A percentile compares a stretch with the other conserved stretches of the same genome.
Conservation (phyloP, 2,113 vertebrate species). For the Chaetodon auriga region DNA sequence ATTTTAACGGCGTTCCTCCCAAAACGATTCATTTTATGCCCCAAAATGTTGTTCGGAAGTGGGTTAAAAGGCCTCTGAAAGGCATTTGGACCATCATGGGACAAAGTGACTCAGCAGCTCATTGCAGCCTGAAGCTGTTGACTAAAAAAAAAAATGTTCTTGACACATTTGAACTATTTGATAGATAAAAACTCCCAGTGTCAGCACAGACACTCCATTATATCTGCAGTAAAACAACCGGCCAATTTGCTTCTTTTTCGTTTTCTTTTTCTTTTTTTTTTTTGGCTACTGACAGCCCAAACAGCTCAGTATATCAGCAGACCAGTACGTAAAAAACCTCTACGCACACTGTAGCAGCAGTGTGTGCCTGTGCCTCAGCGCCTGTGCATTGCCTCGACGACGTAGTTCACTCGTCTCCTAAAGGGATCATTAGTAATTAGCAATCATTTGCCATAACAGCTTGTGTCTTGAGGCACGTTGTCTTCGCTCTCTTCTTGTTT, state of each 20-base stretch:
- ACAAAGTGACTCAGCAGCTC: background rate
- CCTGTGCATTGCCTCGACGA: too few species aligned
- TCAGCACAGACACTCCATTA: background rate
- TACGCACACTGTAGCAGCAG: background rate
- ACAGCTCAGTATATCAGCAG: background rate
- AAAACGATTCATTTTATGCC: background rate
- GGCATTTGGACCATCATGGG: background rate
- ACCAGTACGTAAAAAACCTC: background rate
- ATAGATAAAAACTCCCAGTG: background rate
- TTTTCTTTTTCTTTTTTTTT: too few species aligned
- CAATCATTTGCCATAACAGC: background rate
- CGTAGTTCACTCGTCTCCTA: slow-evolving; percentile 9
- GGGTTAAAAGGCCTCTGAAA: background rate
- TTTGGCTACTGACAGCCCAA: too few species aligned
- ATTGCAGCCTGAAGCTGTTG: slow-evolving; percentile 7
- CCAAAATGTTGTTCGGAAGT: background rate
- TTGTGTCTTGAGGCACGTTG: slow-evolving; percentile 52
- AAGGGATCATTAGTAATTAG: slow-evolving; percentile 41
- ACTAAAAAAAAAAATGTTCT: background rate
- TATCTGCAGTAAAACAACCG: slow-evolving; percentile 19
- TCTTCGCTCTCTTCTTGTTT: background rate
- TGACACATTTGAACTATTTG: background rate
- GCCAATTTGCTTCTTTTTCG: too few species aligned
- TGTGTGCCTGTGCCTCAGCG: too few species aligned
- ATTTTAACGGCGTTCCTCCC: background rate